These are phyloP conservation scores for Agriopis leucophaearia DNA, from an alignment of 2,888 invertebrate species.

Conservation along the genomic window DNA sequence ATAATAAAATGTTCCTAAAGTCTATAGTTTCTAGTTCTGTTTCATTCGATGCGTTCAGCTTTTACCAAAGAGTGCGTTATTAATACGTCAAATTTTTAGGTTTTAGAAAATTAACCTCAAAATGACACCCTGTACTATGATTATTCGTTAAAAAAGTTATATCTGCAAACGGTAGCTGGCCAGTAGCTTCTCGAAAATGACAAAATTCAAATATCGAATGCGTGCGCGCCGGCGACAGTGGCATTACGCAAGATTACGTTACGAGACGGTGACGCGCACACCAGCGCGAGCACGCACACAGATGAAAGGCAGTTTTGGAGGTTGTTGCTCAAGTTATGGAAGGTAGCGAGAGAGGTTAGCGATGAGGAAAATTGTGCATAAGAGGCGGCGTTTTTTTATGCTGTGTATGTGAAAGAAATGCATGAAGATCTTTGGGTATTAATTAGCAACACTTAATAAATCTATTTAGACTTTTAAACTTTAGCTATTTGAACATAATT, in stretches of 20 bases:
- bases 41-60: too few species aligned
- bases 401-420: not conserved
- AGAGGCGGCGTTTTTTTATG: slow-evolving; percentile 1
- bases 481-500: too few species aligned
- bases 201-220: slow-evolving; percentile 57
- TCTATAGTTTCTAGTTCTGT: too few species aligned
- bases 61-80: too few species aligned
- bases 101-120: too few species aligned
- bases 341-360: slow-evolving; percentile 51
- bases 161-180: slow-evolving; percentile 13
- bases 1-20: too few species aligned
- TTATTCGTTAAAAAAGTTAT: not conserved
- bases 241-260: slow-evolving; percentile 76
- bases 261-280: slow-evolving; percentile 54
- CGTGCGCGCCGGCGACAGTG: slow-evolving; percentile 55
- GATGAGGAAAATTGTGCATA: not conserved
- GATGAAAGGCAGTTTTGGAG: slow-evolving; percentile 64
- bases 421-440: not conserved
- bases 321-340: slow-evolving; percentile 46
- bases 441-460: too few species aligned
- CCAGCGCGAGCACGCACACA: slow-evolving; percentile 58
- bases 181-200: slow-evolving; percentile 47
- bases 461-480: too few species aligned
- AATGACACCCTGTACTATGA: too few species aligned
- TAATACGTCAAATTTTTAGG: too few species aligned